Percentiles rank a stretch among this genome's conserved stretches.
Evolutionary conservation across 2,888 invertebrate genomes (phyloP).

Genomic region (Lamellibrachia satsuma): DNA sequence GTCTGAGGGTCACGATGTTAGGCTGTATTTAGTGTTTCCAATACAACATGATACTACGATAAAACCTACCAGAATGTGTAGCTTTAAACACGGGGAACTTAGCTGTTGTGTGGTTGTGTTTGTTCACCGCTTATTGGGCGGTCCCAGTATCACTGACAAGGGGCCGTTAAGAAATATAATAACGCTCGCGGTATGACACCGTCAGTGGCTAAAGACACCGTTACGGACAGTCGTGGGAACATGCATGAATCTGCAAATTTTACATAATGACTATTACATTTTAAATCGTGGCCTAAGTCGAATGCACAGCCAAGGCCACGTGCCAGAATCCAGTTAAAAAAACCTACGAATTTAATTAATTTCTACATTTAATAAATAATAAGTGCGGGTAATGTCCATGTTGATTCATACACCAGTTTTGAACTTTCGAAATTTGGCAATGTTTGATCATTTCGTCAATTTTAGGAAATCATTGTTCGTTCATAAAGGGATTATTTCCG

Average conservation of each 20-base stretch:
- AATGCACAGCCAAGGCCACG: not conserved
- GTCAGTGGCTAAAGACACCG: not conserved
- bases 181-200: not conserved
- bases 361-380: not conserved
- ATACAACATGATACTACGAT: not conserved
- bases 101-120: not conserved
- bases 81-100: not conserved
- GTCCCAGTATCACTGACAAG: not conserved
- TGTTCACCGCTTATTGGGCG: not conserved
- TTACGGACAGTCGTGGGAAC: not conserved
- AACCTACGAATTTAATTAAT: not conserved
- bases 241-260: conserved; percentile 1
- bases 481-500: not conserved
- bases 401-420: not conserved
- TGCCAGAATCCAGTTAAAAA: not conserved
- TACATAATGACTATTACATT: not conserved
- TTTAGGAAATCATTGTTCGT: not conserved
- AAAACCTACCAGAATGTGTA: not conserved
- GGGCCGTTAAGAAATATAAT: not conserved
- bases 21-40: not conserved
- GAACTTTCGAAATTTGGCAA: conserved; percentile 6
- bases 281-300: not conserved
- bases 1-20: not conserved
- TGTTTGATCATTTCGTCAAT: not conserved
- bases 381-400: not conserved